Conservation (phyloP, 2,113 vertebrate species). For the Erpornis zantholeuca region DNA sequence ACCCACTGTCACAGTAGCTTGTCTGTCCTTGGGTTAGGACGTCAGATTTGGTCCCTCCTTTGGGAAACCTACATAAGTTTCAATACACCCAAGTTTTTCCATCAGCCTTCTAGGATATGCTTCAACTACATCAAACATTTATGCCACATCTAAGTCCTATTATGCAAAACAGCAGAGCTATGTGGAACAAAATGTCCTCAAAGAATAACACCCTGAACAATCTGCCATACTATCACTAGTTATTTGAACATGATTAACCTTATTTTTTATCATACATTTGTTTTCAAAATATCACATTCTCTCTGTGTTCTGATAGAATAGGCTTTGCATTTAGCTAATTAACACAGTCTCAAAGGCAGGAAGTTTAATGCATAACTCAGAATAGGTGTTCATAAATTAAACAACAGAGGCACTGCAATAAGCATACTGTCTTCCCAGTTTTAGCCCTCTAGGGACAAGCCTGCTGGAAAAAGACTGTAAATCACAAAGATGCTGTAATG, state of each 20-base stretch:
- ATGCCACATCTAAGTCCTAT: neutral
- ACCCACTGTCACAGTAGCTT: neutral
- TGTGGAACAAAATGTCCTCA: neutral
- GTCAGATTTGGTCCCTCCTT: neutral
- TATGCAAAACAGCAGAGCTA: neutral
- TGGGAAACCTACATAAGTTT: neutral
- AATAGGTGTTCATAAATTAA: conserved; percentile 49
- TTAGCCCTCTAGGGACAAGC: neutral
- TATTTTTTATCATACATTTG: neutral
- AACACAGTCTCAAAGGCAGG: neutral
- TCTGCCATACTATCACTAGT: neutral
- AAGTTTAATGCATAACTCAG: conserved; percentile 7
- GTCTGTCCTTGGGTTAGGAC: neutral
- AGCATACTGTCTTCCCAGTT: neutral
- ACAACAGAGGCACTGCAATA: neutral
- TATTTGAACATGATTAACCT: conserved; percentile 2
- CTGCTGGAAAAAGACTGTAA: neutral
- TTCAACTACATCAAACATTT: neutral
- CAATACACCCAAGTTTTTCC: neutral
- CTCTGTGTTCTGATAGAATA: neutral
- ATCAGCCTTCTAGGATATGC: neutral
- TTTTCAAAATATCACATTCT: neutral
- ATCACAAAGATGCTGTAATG: neutral
- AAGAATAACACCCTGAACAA: neutral
- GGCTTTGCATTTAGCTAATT: conserved; percentile 45